Percentiles rank a stretch among this genome's conserved stretches.
Conservation (phyloP, 2,888 invertebrate genomes). For the Meteorus cinctellus region DNA sequence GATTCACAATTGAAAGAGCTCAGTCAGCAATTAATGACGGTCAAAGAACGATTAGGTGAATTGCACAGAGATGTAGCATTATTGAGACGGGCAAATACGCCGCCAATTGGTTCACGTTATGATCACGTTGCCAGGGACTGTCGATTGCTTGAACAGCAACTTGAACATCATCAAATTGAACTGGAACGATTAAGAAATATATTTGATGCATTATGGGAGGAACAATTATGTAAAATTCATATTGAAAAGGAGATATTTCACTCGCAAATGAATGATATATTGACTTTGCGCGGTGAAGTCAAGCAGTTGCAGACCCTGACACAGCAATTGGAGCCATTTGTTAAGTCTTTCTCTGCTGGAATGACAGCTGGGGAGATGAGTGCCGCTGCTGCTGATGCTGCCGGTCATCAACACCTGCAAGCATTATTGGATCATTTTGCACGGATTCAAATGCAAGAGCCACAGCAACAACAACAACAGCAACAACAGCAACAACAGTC, state of each 20-base stretch:
- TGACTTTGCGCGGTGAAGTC: conserved; percentile 79
- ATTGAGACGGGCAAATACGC: conserved; percentile 76
- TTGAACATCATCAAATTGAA: conserved; percentile 78
- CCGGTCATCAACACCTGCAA: conserved; percentile 75
- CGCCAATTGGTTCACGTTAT: conserved; percentile 73
- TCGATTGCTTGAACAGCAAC: conserved; percentile 77
- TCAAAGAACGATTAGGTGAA: conserved; percentile 80
- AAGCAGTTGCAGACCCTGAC: conserved; percentile 79
- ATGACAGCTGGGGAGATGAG: conserved; percentile 65
- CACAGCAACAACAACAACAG: conserved; percentile 47
- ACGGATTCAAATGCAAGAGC: conserved; percentile 70
- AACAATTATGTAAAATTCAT: conserved; percentile 81
- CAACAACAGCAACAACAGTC: conserved; percentile 11
- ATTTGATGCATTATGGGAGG: conserved; percentile 83
- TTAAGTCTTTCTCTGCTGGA: conserved; percentile 75
- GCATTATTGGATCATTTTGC: conserved; percentile 76
- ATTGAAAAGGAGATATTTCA: conserved; percentile 82
- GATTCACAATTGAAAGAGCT: conserved; percentile 78
- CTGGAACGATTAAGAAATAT: conserved; percentile 77
- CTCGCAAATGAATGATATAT: conserved; percentile 80
- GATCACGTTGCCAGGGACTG: conserved; percentile 78
- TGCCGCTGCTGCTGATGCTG: conserved; percentile 69
- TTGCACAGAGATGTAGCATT: conserved; percentile 82
- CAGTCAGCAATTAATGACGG: conserved; percentile 77
- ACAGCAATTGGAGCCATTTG: conserved; percentile 80